Conservation (phyloP, 1,140 invertebrate genomes). For the Battus philenor region DNA sequence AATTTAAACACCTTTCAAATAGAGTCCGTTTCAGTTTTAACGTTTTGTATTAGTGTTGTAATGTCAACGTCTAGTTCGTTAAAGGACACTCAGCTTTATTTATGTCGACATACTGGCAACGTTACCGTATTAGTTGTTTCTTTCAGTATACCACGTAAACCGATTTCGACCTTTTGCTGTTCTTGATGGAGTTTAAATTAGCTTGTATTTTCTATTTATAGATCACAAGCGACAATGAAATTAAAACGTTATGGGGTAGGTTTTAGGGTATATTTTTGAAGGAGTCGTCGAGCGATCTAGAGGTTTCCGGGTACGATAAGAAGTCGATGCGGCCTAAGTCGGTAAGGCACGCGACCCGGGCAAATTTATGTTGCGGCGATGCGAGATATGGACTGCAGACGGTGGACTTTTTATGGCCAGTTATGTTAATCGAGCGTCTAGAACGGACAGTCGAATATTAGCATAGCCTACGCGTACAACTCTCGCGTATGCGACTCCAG, state of each 20-base stretch:
- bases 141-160: conserved; percentile 18
- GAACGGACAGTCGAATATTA: conserved; percentile 40
- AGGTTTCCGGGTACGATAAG: conserved; percentile 68
- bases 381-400: conserved; percentile 53
- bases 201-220: conserved; percentile 18
- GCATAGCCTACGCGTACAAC: conserved; percentile 7
- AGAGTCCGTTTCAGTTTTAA: conserved; percentile 41
- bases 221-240: conserved; percentile 26
- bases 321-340: conserved; percentile 61
- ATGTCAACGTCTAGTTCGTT: conserved; percentile 70
- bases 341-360: conserved; percentile 64
- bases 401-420: conserved; percentile 52
- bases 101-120: conserved; percentile 68
- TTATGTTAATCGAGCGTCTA: conserved; percentile 55
- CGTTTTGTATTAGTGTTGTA: conserved; percentile 53
- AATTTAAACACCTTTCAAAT: conserved; percentile 34
- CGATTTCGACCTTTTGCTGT: conserved; percentile 31
- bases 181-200: conserved; percentile 48
- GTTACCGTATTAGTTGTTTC: conserved; percentile 60
- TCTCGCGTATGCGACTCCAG: neutral
- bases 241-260: conserved; percentile 36
- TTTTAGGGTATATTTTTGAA: conserved; percentile 44
- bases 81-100: conserved; percentile 74
- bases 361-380: conserved; percentile 72
- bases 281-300: conserved; percentile 33